These are phyloP conservation scores for Dynastes tityus DNA, from an alignment of 2,888 invertebrate genomes.

Conservation along the genomic window DNA sequence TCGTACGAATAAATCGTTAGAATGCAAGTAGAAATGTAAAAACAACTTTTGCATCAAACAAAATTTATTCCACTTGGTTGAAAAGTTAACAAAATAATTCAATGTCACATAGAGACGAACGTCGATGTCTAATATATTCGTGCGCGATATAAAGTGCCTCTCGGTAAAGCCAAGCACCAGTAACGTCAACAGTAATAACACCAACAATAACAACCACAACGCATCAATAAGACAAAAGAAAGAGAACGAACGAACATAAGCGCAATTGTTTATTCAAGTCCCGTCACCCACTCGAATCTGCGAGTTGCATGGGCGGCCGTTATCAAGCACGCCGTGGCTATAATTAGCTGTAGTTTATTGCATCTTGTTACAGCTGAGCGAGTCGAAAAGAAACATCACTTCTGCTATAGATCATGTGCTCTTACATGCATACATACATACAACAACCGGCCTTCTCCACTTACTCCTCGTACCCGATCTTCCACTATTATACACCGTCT, in stretches of 20 bases:
- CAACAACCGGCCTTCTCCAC: conserved; percentile 19
- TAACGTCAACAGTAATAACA: conserved; percentile 25
- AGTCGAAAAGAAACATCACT: conserved; percentile 34
- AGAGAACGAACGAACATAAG: conserved; percentile 33
- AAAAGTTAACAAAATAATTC: not conserved
- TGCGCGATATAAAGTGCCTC: not conserved
- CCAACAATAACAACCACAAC: conserved; percentile 25
- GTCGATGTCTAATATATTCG: not conserved
- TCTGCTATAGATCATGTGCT: conserved; percentile 42
- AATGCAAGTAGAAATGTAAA: no score
- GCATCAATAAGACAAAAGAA: conserved; percentile 38
- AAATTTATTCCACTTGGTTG: no score
- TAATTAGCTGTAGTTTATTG: conserved; percentile 51
- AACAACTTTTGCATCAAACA: no score
- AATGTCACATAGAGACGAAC: not conserved
- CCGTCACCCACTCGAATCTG: conserved; percentile 50
- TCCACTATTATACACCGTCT: not conserved
- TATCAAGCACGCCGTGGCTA: conserved; percentile 47
- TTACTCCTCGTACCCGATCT: conserved; percentile 6
- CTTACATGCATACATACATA: conserved; percentile 21
- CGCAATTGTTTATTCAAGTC: conserved; percentile 49
- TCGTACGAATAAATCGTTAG: no score
- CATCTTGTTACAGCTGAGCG: conserved; percentile 46
- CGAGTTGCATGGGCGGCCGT: conserved; percentile 49
- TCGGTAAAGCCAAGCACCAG: not conserved